These are phyloP conservation scores for Pristionchus fissidentatus DNA, from an alignment of 2,888 invertebrate species.

Conservation along the genomic window DNA sequence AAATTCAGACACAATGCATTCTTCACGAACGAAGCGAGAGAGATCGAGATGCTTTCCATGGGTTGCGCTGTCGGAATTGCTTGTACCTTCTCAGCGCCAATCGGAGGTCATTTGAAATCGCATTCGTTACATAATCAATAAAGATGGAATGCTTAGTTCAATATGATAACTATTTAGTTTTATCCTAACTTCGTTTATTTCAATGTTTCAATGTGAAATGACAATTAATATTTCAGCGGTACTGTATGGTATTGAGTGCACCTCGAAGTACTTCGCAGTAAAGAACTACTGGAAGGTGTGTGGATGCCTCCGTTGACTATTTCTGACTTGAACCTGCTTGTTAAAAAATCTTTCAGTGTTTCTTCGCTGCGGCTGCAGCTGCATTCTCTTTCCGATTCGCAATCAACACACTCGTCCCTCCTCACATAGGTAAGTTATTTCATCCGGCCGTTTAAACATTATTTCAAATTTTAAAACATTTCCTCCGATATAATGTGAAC, in stretches of 20 bases:
- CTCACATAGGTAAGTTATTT: constrained; percentile 43
- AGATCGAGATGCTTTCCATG: constrained; percentile 95
- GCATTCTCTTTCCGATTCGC: constrained; percentile 91
- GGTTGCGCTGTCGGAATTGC: constrained; percentile 96
- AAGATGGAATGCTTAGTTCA: background rate
- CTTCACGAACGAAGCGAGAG: constrained; percentile 78
- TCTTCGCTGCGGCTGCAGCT: constrained; percentile 96
- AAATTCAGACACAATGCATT: constrained; percentile 43
- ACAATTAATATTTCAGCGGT: constrained; percentile 57
- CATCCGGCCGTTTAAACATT: no score
- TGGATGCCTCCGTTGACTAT: background rate
- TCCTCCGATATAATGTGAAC: background rate
- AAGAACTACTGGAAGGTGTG: constrained; percentile 88
- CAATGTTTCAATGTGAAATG: background rate
- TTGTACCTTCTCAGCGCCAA: constrained; percentile 95
- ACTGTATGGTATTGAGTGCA: constrained; percentile 97
- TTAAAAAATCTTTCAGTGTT: constrained; percentile 80
- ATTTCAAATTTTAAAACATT: background rate
- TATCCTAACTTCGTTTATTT: no score
- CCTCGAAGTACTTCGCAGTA: constrained; percentile 97
- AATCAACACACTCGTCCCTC: constrained; percentile 48
- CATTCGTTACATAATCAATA: no score
- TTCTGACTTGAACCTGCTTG: background rate
- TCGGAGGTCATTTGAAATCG: no score
- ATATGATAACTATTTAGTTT: no score